Percentiles rank a stretch among this genome's conserved stretches.
Conservation (phyloP, 2,113 vertebrate species). For the Chaenogobius annularis region DNA sequence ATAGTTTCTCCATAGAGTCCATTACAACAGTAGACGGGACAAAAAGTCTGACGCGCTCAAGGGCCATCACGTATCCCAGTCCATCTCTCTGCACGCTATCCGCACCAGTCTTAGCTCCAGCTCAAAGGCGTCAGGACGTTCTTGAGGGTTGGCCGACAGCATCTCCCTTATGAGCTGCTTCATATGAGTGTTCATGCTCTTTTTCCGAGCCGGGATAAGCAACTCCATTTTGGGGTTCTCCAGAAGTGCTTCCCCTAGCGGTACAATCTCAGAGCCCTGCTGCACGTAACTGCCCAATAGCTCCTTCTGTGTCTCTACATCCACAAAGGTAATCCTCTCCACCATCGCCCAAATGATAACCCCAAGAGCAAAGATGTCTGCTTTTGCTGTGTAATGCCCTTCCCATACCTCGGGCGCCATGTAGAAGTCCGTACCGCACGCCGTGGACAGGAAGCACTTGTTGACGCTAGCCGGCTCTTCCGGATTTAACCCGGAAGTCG, state of each 20-base stretch:
- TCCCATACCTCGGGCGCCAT: conserved; percentile 99
- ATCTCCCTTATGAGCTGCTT: conserved; percentile 95
- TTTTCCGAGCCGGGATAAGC: conserved; percentile 91
- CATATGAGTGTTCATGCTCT: conserved; percentile 93
- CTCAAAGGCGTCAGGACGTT: conserved; percentile 93
- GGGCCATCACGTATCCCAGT: conserved; percentile 92
- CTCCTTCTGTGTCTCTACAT: conserved; percentile 93
- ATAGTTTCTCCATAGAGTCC: conserved; percentile 11
- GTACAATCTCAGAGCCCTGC: conserved; percentile 91
- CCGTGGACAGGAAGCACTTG: conserved; percentile 94
- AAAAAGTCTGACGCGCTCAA: conserved; percentile 4
- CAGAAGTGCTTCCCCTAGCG: conserved; percentile 91
- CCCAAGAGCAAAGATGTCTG: conserved; percentile 95
- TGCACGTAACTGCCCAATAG: conserved; percentile 92
- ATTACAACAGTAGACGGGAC: conserved; percentile 34
- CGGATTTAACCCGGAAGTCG: conserved; percentile 85
- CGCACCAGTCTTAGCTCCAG: conserved; percentile 94
- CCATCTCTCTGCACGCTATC: conserved; percentile 93
- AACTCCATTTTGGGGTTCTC: conserved; percentile 98
- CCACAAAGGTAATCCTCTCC: conserved; percentile 94
- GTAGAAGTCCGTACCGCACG: conserved; percentile 95
- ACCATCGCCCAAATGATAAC: conserved; percentile 98
- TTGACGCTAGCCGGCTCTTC: conserved; percentile 94
- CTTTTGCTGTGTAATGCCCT: conserved; percentile 97
- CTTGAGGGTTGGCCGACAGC: conserved; percentile 95